Conservation (phyloP, 2,888 invertebrate species). For the Lasioglossum calceatum region DNA sequence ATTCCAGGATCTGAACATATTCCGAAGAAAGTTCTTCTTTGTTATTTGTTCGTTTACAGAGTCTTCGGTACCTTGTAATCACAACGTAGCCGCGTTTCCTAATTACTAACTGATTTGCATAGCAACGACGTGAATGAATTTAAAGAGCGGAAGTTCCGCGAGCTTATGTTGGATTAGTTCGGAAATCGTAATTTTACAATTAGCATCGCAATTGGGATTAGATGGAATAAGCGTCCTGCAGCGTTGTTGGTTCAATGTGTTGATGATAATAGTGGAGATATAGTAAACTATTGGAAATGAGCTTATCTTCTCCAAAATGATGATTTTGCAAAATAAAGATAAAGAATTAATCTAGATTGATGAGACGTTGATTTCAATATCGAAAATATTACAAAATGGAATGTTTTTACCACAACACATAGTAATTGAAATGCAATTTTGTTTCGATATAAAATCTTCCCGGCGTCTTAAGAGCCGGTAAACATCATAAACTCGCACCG, state of each 20-base stretch:
- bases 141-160: conserved; percentile 7
- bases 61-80: not conserved
- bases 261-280: not conserved
- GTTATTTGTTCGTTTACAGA: not conserved
- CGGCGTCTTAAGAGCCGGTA: not conserved
- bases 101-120: conserved; percentile 1
- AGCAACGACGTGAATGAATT: not conserved
- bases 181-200: conserved; percentile 8
- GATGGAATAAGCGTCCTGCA: not conserved
- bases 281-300: too few relatives aligned
- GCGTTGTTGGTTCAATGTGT: not conserved
- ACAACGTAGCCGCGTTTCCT: not conserved
- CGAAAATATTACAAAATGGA: too few relatives aligned
- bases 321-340: too few relatives aligned
- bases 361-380: too few relatives aligned
- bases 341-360: too few relatives aligned
- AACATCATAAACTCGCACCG: not conserved
- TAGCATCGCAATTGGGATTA: not conserved
- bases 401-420: too few relatives aligned
- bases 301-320: too few relatives aligned
- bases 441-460: not conserved
- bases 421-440: not conserved
- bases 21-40: not conserved
- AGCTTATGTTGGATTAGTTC: not conserved
- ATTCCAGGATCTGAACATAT: not conserved